Percentiles rank a stretch among this genome's conserved stretches.
Conservation (phyloP, 2,888 invertebrate genomes). For the Hylaea fasciaria region DNA sequence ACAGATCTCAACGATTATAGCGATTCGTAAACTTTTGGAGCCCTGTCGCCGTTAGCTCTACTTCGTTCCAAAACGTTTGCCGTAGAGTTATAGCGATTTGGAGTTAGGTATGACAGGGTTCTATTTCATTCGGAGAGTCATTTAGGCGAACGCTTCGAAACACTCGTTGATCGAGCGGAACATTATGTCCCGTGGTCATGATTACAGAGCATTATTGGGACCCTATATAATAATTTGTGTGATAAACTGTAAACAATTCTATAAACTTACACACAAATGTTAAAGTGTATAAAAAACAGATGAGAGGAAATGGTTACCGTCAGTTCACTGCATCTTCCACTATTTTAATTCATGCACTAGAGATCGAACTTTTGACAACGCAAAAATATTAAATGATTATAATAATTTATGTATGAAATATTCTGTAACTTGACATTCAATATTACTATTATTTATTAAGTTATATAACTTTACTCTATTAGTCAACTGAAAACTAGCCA, state of each 20-base stretch:
- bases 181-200: constrained; percentile 68
- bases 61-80: constrained; percentile 2
- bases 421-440: not conserved
- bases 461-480: constrained; percentile 24
- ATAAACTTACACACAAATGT: constrained; percentile 37
- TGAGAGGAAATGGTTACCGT: constrained; percentile 71
- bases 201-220: constrained; percentile 71
- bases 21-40: constrained; percentile 51
- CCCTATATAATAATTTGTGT: constrained; percentile 68
- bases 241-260: constrained; percentile 55
- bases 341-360: constrained; percentile 36
- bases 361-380: constrained; percentile 10
- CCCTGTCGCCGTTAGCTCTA: constrained; percentile 40
- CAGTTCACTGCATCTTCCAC: constrained; percentile 71
- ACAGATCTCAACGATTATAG: constrained; percentile 70
- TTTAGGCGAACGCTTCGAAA: constrained; percentile 76
- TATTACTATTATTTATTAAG: constrained; percentile 5
- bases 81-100: no score
- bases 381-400: constrained; percentile 6
- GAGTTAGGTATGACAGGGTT: constrained; percentile 30
- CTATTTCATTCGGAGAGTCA: constrained; percentile 46
- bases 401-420: not conserved
- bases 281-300: constrained; percentile 42
- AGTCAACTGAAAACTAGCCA: constrained; percentile 35
- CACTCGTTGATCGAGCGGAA: constrained; percentile 74